These are phyloP conservation scores for Pandemis corylana DNA, from an alignment of 2,888 invertebrate species.

Conservation along the genomic window DNA sequence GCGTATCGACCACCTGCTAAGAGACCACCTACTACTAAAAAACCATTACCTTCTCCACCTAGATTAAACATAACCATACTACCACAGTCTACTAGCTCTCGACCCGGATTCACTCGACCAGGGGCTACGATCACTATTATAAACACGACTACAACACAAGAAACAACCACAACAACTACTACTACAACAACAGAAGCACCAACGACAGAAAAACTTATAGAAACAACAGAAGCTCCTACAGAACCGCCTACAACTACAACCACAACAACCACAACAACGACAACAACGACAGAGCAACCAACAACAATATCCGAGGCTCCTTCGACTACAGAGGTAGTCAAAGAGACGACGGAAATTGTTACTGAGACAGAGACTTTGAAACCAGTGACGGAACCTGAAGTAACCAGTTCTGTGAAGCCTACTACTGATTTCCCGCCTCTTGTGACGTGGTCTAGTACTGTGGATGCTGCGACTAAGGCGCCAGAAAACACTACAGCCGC, in stretches of 20 bases:
- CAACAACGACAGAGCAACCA: conserved; percentile 25
- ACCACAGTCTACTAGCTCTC: conserved; percentile 74
- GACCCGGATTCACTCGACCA: conserved; percentile 71
- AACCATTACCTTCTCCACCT: conserved; percentile 75
- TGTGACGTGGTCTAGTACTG: conserved; percentile 82
- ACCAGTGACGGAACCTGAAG: conserved; percentile 56
- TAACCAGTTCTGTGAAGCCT: conserved; percentile 46
- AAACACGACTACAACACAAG: conserved; percentile 61
- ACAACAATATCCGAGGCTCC: conserved; percentile 16
- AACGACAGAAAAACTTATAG: conserved; percentile 43
- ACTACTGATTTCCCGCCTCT: conserved; percentile 69
- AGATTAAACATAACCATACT: conserved; percentile 76
- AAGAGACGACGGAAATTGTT: conserved; percentile 49
- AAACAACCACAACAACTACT: conserved; percentile 50
- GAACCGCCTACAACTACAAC: conserved; percentile 45
- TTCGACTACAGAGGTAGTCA: conserved; percentile 43
- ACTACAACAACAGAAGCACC: conserved; percentile 41
- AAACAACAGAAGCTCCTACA: conserved; percentile 44
- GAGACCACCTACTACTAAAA: conserved; percentile 70
- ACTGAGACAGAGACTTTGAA: conserved; percentile 59
- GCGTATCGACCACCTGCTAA: conserved; percentile 68
- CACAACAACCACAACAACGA: conserved; percentile 41
- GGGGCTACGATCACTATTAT: conserved; percentile 72
- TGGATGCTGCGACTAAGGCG: conserved; percentile 65
- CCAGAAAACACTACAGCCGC: conserved; percentile 61